Evolutionary conservation across 2,113 vertebrate genomes (phyloP).

Genomic region (Solea senegalensis): DNA sequence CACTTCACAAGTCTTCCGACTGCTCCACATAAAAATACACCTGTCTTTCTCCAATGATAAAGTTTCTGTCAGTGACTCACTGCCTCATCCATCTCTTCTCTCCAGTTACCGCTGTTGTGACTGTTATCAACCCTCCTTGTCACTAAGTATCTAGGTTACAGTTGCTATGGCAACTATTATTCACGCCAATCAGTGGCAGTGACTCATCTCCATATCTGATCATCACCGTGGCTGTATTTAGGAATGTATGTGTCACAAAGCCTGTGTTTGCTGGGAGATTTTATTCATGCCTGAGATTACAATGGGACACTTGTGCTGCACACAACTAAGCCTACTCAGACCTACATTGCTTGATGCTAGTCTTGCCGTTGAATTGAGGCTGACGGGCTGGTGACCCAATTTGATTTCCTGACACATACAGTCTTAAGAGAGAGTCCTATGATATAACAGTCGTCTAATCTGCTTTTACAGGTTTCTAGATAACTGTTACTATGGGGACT

Average conservation of each 20-base stretch:
- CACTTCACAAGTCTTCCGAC: conserved; percentile 3
- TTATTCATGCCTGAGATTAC: background rate
- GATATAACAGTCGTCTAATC: conserved; percentile 57
- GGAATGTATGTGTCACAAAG: conserved; percentile 7
- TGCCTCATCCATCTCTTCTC: conserved; percentile 36
- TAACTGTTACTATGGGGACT: conserved; percentile 69
- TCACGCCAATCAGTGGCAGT: conserved; percentile 58
- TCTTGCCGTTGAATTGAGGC: conserved; percentile 15
- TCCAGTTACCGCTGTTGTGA: background rate
- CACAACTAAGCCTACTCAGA: background rate
- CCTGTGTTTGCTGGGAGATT: background rate
- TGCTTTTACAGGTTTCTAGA: conserved; percentile 57
- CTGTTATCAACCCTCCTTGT: conserved; percentile 55
- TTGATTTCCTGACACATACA: conserved; percentile 50
- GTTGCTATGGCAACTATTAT: conserved; percentile 66
- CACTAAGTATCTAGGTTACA: conserved; percentile 58
- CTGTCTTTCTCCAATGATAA: background rate
- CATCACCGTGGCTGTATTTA: conserved; percentile 7
- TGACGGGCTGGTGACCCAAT: conserved; percentile 50
- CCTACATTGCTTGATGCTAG: conserved; percentile 5
- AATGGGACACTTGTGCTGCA: background rate
- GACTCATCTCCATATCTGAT: conserved; percentile 56
- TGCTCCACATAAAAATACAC: conserved; percentile 23
- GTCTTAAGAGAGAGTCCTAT: conserved; percentile 45
- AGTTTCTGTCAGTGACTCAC: conserved; percentile 34